Percentiles rank a stretch among this genome's conserved stretches.
Evolutionary conservation across 1,140 invertebrate species (phyloP).

Genomic region (Agrypnia vestita): DNA sequence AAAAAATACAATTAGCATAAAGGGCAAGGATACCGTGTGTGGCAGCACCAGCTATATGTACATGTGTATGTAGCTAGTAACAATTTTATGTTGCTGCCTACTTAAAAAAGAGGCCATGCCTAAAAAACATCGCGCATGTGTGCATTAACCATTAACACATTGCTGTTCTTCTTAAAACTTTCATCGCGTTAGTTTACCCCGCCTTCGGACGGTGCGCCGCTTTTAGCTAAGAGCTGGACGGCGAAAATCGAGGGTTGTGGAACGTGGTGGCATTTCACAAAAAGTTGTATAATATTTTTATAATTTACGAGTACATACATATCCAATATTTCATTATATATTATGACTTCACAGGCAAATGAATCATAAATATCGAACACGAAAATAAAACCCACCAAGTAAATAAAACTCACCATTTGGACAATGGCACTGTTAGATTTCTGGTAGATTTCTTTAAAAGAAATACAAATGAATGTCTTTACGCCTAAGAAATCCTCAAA

Average conservation of each 20-base stretch:
- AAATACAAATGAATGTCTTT: too few species aligned
- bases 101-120: slow-evolving; percentile 9
- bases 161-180: slow-evolving; percentile 26
- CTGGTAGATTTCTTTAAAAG: too few species aligned
- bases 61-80: too few species aligned
- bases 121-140: slow-evolving; percentile 35
- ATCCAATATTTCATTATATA: too few species aligned
- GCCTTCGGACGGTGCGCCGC: neutral
- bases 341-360: too few species aligned
- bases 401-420: too few species aligned
- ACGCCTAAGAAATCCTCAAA: too few species aligned
- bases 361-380: too few species aligned
- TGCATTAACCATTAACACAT: slow-evolving; percentile 21
- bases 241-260: neutral
- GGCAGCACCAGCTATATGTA: too few species aligned
- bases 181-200: slow-evolving; percentile 13
- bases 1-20: neutral
- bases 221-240: neutral
- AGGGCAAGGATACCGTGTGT: neutral
- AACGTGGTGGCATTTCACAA: neutral
- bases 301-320: too few species aligned
- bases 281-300: neutral
- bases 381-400: too few species aligned
- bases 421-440: too few species aligned
- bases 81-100: neutral